These are phyloP conservation scores for Myathropa florea DNA, from an alignment of 2,888 invertebrate species.

Conservation along the genomic window DNA sequence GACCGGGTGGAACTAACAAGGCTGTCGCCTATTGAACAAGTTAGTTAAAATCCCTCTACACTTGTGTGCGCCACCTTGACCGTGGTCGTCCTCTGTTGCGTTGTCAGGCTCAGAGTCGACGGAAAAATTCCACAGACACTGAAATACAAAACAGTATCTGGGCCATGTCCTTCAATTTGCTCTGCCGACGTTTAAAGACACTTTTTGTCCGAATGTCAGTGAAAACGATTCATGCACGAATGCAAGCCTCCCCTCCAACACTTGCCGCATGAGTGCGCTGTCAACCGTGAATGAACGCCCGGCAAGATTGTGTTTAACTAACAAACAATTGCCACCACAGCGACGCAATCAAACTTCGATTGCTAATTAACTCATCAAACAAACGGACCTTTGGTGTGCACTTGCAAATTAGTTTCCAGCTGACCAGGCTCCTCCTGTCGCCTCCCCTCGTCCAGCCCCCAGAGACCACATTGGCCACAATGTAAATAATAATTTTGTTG, in stretches of 20 bases:
- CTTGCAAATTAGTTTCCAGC: constrained; percentile 32
- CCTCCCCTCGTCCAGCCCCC: not conserved
- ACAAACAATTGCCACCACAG: not conserved
- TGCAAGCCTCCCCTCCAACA: not conserved
- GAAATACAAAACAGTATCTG: no score
- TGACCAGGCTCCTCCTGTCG: not conserved
- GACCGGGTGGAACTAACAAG: no score
- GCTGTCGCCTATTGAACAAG: no score
- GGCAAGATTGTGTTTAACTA: not conserved
- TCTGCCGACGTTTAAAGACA: no score
- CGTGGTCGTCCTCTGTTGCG: no score
- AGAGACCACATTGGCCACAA: not conserved
- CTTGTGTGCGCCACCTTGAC: no score
- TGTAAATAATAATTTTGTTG: constrained; percentile 14
- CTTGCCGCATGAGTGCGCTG: not conserved
- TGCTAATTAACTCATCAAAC: constrained; percentile 31
- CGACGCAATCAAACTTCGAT: not conserved
- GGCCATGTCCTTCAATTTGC: no score
- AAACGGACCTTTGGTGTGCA: not conserved
- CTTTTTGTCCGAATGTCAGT: no score
- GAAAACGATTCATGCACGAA: no score
- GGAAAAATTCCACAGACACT: no score
- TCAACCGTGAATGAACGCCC: not conserved
- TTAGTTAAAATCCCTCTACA: no score
- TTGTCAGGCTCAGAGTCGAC: no score